These are phyloP conservation scores for cat (Felis catus) DNA, from an alignment of 2,113 vertebrate genomes.

Conservation along the genomic window F.catus_Fca126_mat1.0 CM031419.1:218033001-218033500, in stretches of 20 bases:
- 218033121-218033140: accelerated
- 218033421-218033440: accelerated
- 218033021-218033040: too few species aligned
- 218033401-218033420: accelerated
- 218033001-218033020: too few species aligned
- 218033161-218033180: neutral
- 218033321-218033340: accelerated
- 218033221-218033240: neutral
- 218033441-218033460: neutral
- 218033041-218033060: too few species aligned
- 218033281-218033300: accelerated
- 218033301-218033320: neutral
- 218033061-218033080: too few species aligned
- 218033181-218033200: neutral
- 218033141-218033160: neutral
- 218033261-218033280: too few species aligned
- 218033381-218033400: neutral
- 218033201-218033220: accelerated
- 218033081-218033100: neutral
- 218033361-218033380: accelerated
- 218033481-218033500: neutral
- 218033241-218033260: too few species aligned
- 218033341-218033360: neutral
- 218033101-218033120: neutral
- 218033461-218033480: neutral